Conservation (phyloP, 2,888 invertebrate genomes). For the Heteromyza rotundicornis region DNA sequence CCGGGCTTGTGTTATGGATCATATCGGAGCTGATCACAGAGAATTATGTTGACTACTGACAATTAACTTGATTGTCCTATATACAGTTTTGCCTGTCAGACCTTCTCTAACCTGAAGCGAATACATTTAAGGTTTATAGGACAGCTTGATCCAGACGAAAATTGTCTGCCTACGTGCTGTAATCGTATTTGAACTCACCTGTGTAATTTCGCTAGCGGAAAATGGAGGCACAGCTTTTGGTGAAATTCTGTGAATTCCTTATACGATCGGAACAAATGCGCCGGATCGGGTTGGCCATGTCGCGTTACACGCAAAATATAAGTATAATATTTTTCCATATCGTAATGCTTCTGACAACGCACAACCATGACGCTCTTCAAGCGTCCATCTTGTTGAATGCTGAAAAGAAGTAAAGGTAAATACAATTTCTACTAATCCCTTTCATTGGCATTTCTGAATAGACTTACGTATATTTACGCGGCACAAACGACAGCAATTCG, state of each 20-base stretch:
- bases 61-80: too few relatives aligned
- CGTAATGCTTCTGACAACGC: conserved; percentile 92
- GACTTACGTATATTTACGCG: conserved; percentile 88
- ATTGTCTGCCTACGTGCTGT: too few relatives aligned
- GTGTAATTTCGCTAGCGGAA: conserved; percentile 88
- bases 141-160: too few relatives aligned
- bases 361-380: conserved; percentile 84
- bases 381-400: conserved; percentile 88
- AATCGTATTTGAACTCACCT: conserved; percentile 80
- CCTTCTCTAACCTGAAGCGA: too few relatives aligned
- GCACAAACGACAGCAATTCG: conserved; percentile 89
- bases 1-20: too few relatives aligned
- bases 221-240: conserved; percentile 89
- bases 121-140: too few relatives aligned
- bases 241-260: conserved; percentile 97
- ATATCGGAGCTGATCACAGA: too few relatives aligned
- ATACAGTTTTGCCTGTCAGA: too few relatives aligned
- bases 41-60: too few relatives aligned
- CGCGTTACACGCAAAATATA: conserved; percentile 85
- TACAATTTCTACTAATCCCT: background rate
- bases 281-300: conserved; percentile 83
- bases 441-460: background rate
- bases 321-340: conserved; percentile 97
- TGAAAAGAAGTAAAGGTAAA: conserved; percentile 53
- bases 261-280: conserved; percentile 91